Conservation (phyloP, 2,888 invertebrate species). For the Campopleginae sp. region DNA sequence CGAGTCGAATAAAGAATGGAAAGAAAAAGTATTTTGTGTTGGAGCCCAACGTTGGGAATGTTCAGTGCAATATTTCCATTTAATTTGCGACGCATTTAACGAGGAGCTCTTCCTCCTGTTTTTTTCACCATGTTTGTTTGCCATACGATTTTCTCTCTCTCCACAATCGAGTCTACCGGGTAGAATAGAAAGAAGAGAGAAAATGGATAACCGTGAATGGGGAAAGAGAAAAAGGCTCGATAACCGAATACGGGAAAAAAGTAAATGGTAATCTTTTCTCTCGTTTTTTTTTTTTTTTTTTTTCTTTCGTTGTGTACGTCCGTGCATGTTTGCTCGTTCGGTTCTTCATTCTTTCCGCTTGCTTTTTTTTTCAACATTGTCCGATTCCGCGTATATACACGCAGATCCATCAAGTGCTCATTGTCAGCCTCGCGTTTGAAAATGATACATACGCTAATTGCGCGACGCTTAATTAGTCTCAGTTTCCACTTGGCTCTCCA, state of each 20-base stretch:
- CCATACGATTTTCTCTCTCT: neutral
- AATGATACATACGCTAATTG: conserved; percentile 56
- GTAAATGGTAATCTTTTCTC: conserved; percentile 41
- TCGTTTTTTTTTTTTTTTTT: neutral
- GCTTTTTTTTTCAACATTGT: conserved; percentile 37
- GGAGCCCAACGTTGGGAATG: no score
- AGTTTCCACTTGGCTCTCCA: neutral
- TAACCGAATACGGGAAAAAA: conserved; percentile 43
- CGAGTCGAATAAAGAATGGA: no score
- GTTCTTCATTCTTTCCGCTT: conserved; percentile 12
- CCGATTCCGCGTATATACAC: conserved; percentile 22
- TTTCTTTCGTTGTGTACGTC: neutral
- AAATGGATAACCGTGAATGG: conserved; percentile 32
- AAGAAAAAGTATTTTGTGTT: no score
- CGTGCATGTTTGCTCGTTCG: neutral
- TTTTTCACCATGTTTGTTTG: conserved; percentile 37
- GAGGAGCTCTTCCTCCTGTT: conserved; percentile 32
- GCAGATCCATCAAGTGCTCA: conserved; percentile 37
- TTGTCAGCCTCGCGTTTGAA: conserved; percentile 30
- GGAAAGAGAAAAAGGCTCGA: conserved; percentile 35
- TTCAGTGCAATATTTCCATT: no score
- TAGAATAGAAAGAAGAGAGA: conserved; percentile 30
- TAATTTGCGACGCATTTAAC: conserved; percentile 59
- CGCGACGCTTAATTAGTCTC: conserved; percentile 61
- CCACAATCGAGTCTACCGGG: conserved; percentile 49